Evolutionary conservation across 2,888 invertebrate genomes (phyloP), one percentile per base, ranked within the genome.

Genomic region (Amblyjoppa fuscipennis): DNA sequence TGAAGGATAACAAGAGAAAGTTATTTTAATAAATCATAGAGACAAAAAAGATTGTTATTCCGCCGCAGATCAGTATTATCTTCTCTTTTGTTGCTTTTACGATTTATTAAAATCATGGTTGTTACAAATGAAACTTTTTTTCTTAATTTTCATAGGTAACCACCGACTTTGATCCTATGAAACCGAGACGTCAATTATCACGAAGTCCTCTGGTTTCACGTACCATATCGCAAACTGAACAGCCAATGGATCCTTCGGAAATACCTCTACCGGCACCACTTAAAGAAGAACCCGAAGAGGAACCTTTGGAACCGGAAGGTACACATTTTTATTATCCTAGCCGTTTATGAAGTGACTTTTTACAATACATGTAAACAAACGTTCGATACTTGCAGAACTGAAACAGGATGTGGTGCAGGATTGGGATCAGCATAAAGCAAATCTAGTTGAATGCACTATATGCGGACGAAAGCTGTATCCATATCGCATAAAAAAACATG

Each of bases 401-500:
- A 73, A 61, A 5, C 49, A 66, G 38, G 31, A 13, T 38, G 34
- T 79, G 9, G 76, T 82, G 20, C 78, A 68, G n/a, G 78, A 82
- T 20, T 85, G 85, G 85, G 68, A 85, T 2, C 59, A 68, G 20
- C 85, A 85, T 38, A 66, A 45, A 13, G 68, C 75, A 7, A 56
- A 41, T 38, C 80, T 78, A 41, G 71, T 85, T 0, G 11, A 51
- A 3, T 85, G 85, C 68, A 38, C 59, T 7, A 80, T 76, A 28
- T 85, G 83, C 53, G 16, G 28, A 4, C 71, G 85, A 7, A 79
- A 59, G 11, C 83, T 85, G 51, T 71, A 76, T 20, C 85, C 76
- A 0, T 31, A 82, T 61, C 79, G 82, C n/a, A 53, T 83, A 13
- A 82, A 76, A 11, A 83, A 76, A 7, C 85, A 85, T 53, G 82